These are phyloP conservation scores for Drosophila hamatofila DNA, from an alignment of 2,888 invertebrate species.

Conservation along the genomic window DNA sequence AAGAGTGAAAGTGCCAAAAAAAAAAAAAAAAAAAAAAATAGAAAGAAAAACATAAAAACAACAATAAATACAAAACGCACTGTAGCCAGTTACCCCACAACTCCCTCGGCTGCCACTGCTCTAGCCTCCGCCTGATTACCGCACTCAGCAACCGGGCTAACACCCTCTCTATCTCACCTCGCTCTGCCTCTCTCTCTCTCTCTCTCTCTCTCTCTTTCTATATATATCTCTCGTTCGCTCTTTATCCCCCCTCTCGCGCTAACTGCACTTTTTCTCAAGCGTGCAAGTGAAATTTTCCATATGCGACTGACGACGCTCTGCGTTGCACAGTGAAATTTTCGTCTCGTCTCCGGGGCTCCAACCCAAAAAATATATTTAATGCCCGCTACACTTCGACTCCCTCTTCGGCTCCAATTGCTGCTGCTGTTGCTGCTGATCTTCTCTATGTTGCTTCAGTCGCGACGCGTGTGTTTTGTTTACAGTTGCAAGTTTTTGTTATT, in stretches of 20 bases:
- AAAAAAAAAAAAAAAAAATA: conserved; percentile 15
- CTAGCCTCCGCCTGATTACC: conserved; percentile 61
- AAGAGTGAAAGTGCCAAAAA: conserved; percentile 78
- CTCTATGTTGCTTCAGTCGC: conserved; percentile 20
- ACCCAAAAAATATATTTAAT: conserved; percentile 12
- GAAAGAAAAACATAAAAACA: conserved; percentile 39
- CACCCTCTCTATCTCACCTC: conserved; percentile 2
- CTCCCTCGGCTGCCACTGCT: neutral
- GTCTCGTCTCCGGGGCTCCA: conserved; percentile 44
- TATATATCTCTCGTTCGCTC: too few relatives aligned
- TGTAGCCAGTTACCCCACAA: conserved; percentile 40
- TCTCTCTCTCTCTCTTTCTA: too few relatives aligned
- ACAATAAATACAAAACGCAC: conserved; percentile 72
- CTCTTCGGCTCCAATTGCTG: neutral
- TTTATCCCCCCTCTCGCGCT: neutral
- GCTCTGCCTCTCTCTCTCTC: neutral
- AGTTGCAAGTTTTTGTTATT: conserved; percentile 54
- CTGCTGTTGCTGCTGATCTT: conserved; percentile 1
- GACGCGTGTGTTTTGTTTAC: conserved; percentile 68
- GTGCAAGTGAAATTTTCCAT: conserved; percentile 81
- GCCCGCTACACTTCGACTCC: neutral
- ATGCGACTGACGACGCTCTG: conserved; percentile 57
- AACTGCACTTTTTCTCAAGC: conserved; percentile 73
- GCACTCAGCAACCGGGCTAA: conserved; percentile 56
- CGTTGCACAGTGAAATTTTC: conserved; percentile 69